phyloP scores from a whole-genome alignment of 2,797 vertebrate genomes.

The Podarcis lilfordi region DNA sequence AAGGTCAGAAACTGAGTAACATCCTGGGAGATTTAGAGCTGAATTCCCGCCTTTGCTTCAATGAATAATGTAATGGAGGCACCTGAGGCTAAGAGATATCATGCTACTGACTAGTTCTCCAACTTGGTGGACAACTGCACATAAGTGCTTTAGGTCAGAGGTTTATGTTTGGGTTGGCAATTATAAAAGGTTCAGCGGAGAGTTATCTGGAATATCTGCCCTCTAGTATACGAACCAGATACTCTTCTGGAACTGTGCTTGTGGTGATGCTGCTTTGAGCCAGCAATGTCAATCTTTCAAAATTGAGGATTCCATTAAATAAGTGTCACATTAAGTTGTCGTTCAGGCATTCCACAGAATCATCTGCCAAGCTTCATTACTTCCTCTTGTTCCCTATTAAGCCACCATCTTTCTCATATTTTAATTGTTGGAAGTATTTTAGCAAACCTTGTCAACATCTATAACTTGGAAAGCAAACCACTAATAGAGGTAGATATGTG shows the following conservation, averaged over 20 bases:
- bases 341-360: conserved; percentile 36
- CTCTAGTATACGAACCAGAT: not conserved
- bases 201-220: not conserved
- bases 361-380: not conserved
- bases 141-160: not conserved
- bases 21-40: not conserved
- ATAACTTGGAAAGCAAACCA: conserved; percentile 24
- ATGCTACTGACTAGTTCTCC: not conserved
- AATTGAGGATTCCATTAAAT: conserved; percentile 19
- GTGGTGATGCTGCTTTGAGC: not conserved
- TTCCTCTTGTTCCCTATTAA: conserved; percentile 49
- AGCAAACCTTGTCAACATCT: conserved; percentile 26
- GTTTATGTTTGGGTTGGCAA: not conserved
- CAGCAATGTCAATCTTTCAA: not conserved
- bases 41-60: not conserved
- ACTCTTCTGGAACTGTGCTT: conserved; percentile 2
- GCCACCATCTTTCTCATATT: conserved; percentile 47
- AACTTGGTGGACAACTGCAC: conserved; percentile 5
- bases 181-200: not conserved
- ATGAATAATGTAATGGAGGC: not conserved
- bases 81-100: not conserved
- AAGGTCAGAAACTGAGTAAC: not conserved
- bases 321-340: not conserved
- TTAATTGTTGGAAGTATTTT: conserved; percentile 47
- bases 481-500: not conserved